phyloP scores from a whole-genome alignment of 1,140 invertebrate genomes.

The Kradibia gibbosae region DNA sequence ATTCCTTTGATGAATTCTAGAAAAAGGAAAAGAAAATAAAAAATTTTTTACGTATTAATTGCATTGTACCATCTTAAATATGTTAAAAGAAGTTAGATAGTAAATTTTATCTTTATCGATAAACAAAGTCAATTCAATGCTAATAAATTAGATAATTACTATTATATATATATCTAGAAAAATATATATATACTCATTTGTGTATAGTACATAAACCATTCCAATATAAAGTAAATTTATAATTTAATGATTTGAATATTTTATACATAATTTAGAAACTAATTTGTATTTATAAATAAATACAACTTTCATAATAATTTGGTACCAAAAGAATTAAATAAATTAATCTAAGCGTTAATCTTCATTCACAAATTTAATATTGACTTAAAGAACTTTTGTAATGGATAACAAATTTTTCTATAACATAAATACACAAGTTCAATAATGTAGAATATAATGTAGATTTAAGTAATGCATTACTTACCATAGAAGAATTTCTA shows the following conservation, averaged over 20 bases:
- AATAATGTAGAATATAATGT: conserved; percentile 22
- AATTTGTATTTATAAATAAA: conserved; percentile 16
- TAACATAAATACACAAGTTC: conserved; percentile 48
- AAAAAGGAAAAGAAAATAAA: conserved; percentile 4
- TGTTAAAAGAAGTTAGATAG: not conserved
- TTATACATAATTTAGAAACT: conserved; percentile 28
- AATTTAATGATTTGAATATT: conserved; percentile 18
- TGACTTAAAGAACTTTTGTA: conserved; percentile 31
- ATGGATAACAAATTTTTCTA: conserved; percentile 41
- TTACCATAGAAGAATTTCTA: conserved; percentile 4
- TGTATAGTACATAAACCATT: conserved; percentile 24
- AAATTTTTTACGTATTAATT: conserved; percentile 7
- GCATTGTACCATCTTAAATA: conserved; percentile 5
- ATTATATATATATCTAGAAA: conserved; percentile 10
- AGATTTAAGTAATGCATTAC: not conserved
- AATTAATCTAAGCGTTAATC: not conserved
- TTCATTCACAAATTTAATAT: not conserved
- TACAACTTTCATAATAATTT: conserved; percentile 16
- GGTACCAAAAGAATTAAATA: conserved; percentile 4
- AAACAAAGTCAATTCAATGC: conserved; percentile 25
- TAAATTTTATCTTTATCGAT: not conserved
- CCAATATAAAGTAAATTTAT: conserved; percentile 18
- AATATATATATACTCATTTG: conserved; percentile 19
- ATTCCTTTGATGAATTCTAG: conserved; percentile 9
- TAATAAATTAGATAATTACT: conserved; percentile 7